Percentiles rank a stretch among this genome's conserved stretches.
Conservation (phyloP, 2,113 vertebrate species). For the Junco hyemalis region DNA sequence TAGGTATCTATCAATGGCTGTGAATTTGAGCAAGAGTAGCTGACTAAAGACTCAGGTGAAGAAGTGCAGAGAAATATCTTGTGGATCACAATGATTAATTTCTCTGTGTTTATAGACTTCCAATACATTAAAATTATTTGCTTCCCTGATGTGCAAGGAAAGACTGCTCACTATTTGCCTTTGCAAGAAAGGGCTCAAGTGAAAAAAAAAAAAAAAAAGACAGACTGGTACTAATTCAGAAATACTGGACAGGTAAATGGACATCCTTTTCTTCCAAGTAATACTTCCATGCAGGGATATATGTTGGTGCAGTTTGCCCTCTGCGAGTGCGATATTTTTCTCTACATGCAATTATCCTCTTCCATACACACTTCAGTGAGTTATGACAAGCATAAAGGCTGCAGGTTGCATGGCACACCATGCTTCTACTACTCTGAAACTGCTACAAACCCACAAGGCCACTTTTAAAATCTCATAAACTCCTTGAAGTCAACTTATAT, state of each 20-base stretch:
- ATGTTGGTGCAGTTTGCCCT: not conserved
- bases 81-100: conserved; percentile 4
- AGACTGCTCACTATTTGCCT: not conserved
- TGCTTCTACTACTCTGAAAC: not conserved
- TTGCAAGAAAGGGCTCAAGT: not conserved
- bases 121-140: conserved; percentile 27
- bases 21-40: conserved; percentile 30
- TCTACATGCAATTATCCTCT: not conserved
- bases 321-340: not conserved
- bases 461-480: not conserved
- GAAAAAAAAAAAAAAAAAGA: not conserved
- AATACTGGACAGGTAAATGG: not conserved
- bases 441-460: not conserved
- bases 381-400: not conserved
- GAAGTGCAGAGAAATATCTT: conserved; percentile 11
- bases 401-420: not conserved
- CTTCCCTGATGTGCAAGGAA: not conserved
- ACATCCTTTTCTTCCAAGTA: not conserved
- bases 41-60: conserved; percentile 25
- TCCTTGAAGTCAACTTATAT: not conserved
- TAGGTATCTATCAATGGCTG: not conserved
- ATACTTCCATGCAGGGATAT: not conserved
- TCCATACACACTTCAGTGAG: not conserved
- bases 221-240: not conserved
- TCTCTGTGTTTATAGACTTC: not conserved